Conservation (phyloP, 2,113 vertebrate species). For the Thomomys bottae region DNA sequence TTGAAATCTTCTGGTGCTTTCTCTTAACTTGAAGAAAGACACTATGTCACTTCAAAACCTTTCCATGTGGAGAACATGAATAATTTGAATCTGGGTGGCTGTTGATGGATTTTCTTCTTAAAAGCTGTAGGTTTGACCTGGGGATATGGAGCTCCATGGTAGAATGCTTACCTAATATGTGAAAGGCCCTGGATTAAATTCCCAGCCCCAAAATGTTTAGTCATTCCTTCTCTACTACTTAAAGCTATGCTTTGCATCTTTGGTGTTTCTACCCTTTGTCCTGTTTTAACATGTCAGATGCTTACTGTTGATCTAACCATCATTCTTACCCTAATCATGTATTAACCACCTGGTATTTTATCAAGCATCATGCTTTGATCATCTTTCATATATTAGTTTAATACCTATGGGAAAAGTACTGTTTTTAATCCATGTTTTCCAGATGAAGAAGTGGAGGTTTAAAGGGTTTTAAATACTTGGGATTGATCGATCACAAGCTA, state of each 20-base stretch:
- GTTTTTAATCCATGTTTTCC: not conserved
- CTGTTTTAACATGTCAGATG: not conserved
- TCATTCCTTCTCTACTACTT: not conserved
- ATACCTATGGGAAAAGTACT: not conserved
- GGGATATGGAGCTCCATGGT: no score
- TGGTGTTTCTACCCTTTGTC: not conserved
- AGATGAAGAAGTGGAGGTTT: not conserved
- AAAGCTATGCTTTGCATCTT: not conserved
- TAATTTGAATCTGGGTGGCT: not conserved
- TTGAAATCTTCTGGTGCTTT: constrained; percentile 10
- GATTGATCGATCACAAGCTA: not conserved
- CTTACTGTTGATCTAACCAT: not conserved
- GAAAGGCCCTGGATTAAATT: no score
- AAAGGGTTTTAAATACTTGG: not conserved
- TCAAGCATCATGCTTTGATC: not conserved
- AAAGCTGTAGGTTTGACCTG: not conserved
- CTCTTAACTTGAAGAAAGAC: not conserved
- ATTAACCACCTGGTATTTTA: not conserved
- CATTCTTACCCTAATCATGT: not conserved
- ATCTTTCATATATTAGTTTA: not conserved
- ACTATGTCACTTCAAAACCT: constrained; percentile 10
- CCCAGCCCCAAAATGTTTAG: not conserved
- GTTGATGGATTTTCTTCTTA: constrained; percentile 20
- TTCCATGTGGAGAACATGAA: not conserved
- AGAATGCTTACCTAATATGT: no score